Percentiles rank a stretch among this genome's conserved stretches.
These are phyloP conservation scores for Amphimallon solstitiale DNA, from an alignment of 2,888 invertebrate genomes.

Conservation along the genomic window DNA sequence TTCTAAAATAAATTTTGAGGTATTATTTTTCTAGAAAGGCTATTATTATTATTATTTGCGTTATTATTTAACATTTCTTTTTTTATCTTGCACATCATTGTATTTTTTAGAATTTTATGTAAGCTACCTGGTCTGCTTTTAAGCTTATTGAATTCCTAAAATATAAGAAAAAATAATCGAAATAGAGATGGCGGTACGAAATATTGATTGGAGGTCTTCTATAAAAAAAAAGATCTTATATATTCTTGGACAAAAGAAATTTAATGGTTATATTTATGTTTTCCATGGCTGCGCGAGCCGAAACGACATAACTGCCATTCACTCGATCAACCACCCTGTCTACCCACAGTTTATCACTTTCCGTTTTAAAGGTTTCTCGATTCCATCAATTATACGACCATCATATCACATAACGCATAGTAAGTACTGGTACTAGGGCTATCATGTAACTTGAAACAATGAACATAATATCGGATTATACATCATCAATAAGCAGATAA, in stretches of 20 bases:
- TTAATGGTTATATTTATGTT: conserved; percentile 24
- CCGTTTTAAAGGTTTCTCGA: conserved; percentile 30
- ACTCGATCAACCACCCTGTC: neutral
- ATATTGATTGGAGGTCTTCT: conserved; percentile 24
- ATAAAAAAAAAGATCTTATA: conserved; percentile 29
- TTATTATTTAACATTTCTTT: no score
- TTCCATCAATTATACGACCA: conserved; percentile 34
- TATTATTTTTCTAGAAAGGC: no score
- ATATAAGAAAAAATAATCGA: no score
- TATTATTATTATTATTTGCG: no score
- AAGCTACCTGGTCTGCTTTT: no score
- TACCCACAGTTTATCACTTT: conserved; percentile 7
- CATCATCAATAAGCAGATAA: conserved; percentile 29
- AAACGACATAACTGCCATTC: conserved; percentile 24
- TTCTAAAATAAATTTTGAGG: no score
- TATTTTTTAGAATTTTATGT: no score
- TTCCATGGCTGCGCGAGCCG: conserved; percentile 1
- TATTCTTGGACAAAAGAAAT: conserved; percentile 10
- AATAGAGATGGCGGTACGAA: conserved; percentile 1
- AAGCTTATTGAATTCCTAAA: no score
- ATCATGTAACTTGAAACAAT: conserved; percentile 34
- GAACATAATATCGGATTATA: conserved; percentile 33
- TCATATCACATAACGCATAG: conserved; percentile 14
- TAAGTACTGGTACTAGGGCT: neutral
- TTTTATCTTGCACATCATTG: no score